A percentile compares a stretch with the other conserved stretches of the same genome.
phyloP scores from a whole-genome alignment of 2,888 invertebrate genomes.

The Harpalus rubripes region DNA sequence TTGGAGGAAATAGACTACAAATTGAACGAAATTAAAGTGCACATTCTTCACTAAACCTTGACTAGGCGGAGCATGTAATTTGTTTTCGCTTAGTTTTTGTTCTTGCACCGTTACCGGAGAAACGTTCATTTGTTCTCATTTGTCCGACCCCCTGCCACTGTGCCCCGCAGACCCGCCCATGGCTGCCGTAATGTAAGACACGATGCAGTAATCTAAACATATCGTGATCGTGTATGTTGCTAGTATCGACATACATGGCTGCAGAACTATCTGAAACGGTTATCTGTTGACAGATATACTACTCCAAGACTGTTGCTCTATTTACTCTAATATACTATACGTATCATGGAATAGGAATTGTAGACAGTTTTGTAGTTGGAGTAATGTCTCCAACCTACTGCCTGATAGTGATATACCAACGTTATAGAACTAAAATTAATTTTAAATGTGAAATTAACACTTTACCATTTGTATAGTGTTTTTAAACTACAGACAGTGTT shows the following conservation, averaged over 20 bases:
- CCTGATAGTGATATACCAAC: not conserved
- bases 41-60: constrained; percentile 52
- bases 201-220: constrained; percentile 44
- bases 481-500: too few species aligned
- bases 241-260: constrained; percentile 9
- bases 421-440: not conserved
- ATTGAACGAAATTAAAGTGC: constrained; percentile 56
- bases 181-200: constrained; percentile 35
- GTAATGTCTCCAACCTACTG: not conserved
- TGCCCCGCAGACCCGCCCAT: constrained; percentile 53
- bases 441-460: too few species aligned
- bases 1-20: constrained; percentile 35
- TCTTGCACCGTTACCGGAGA: constrained; percentile 29
- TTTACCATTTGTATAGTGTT: too few species aligned
- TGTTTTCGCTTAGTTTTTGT: constrained; percentile 64
- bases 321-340: not conserved
- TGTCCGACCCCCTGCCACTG: not conserved
- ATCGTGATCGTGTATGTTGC: constrained; percentile 36
- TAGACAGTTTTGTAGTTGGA: not conserved
- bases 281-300: constrained; percentile 44
- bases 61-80: constrained; percentile 55
- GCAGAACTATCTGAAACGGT: constrained; percentile 17
- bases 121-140: constrained; percentile 53
- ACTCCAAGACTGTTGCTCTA: not conserved
- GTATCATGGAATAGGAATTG: not conserved